A percentile compares a stretch with the other conserved stretches of the same genome.
phyloP scores from a whole-genome alignment of 2,113 vertebrate genomes.

The Cinclus cinclus region DNA sequence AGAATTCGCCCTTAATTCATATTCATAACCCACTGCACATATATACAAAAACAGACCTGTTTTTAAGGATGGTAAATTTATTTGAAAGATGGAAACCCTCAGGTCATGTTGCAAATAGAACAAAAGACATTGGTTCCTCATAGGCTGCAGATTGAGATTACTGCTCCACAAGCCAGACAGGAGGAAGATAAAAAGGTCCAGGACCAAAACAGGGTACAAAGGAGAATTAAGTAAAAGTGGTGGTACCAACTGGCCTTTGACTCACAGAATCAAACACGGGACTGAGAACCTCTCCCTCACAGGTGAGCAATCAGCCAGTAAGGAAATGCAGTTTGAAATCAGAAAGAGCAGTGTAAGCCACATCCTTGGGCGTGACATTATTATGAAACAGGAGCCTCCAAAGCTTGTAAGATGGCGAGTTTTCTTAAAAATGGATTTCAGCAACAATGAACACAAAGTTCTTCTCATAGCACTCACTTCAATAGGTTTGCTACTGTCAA shows the following conservation, averaged over 20 bases:
- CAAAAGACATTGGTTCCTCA: neutral
- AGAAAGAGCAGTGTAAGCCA: neutral
- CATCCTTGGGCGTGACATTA: neutral
- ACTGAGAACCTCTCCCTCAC: neutral
- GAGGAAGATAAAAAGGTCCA: neutral
- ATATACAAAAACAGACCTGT: neutral
- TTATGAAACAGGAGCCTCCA: neutral
- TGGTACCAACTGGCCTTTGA: neutral
- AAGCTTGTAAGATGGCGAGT: neutral
- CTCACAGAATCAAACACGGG: neutral
- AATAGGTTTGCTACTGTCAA: neutral
- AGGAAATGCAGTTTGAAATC: neutral
- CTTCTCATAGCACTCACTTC: neutral
- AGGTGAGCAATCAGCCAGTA: neutral
- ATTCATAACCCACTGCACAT: neutral
- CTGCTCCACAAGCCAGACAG: neutral
- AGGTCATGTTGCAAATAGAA: neutral
- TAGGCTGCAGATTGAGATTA: neutral
- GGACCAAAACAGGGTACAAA: neutral
- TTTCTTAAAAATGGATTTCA: neutral
- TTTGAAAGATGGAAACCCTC: neutral
- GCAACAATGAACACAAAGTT: neutral
- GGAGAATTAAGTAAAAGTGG: neutral
- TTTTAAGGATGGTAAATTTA: neutral
- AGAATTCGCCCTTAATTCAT: neutral